Evolutionary conservation across 2,113 vertebrate species (phyloP).

Genomic region (Tympanuchus pallidicinctus): DNA sequence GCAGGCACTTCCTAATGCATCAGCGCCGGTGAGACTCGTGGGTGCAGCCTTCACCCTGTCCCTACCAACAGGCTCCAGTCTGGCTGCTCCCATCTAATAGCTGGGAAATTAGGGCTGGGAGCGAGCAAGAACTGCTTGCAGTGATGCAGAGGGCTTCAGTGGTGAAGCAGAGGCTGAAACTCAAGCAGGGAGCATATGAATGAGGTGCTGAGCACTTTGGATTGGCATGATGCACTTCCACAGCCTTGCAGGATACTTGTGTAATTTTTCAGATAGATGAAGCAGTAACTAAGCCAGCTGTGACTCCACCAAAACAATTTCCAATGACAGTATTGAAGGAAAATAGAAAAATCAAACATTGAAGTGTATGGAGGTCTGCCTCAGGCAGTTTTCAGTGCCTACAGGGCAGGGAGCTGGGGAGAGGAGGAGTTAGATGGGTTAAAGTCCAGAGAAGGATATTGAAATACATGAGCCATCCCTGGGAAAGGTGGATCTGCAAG

Average conservation of each 20-base stretch:
- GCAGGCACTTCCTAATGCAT: background rate
- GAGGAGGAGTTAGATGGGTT: background rate
- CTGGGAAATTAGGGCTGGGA: background rate
- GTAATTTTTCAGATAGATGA: background rate
- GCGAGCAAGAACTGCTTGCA: background rate
- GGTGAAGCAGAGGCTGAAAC: background rate
- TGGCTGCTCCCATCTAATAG: background rate
- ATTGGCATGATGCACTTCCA: background rate
- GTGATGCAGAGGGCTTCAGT: background rate
- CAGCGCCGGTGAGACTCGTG: background rate
- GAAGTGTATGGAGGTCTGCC: background rate
- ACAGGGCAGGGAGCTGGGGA: background rate
- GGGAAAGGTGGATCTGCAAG: background rate
- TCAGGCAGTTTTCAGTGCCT: fast-evolving
- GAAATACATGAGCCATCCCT: background rate
- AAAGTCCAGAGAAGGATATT: background rate
- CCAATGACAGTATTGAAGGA: background rate
- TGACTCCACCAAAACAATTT: background rate
- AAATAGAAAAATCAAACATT: background rate
- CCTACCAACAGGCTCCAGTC: background rate
- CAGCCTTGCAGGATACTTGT: background rate
- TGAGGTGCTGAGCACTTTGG: no score
- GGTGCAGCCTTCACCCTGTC: background rate
- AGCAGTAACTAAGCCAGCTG: background rate
- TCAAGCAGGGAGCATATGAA: background rate